phyloP scores from a whole-genome alignment of 2,113 vertebrate genomes.

The Carettochelys insculpta region DNA sequence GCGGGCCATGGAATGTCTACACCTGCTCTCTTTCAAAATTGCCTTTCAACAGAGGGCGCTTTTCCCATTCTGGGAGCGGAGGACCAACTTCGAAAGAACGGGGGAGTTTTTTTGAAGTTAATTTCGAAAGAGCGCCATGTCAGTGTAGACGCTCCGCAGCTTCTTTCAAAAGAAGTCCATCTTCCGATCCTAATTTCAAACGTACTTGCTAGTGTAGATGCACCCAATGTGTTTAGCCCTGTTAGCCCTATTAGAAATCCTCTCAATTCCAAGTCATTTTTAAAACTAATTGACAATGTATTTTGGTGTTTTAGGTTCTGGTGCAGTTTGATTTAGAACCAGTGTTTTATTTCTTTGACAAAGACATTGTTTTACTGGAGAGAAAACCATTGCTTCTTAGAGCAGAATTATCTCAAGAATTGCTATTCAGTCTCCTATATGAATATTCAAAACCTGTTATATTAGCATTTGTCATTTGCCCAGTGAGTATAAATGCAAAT shows the following conservation, averaged over 20 bases:
- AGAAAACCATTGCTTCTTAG: neutral
- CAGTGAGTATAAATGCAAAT: neutral
- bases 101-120: too few species aligned
- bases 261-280: neutral
- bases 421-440: neutral
- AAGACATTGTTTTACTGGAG: neutral
- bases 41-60: too few species aligned
- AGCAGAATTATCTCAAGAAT: neutral
- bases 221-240: neutral
- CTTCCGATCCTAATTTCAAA: too few species aligned
- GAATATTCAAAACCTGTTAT: neutral
- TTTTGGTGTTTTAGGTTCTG: neutral
- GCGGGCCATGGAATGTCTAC: too few species aligned
- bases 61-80: too few species aligned
- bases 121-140: too few species aligned
- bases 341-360: neutral
- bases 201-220: too few species aligned
- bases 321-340: neutral
- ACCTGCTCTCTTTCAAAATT: too few species aligned
- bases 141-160: too few species aligned
- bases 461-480: neutral
- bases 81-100: too few species aligned
- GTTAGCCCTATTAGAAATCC: neutral
- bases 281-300: neutral
- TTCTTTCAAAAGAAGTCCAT: too few species aligned